These are phyloP conservation scores for Ditylenchus dipsaci DNA, from an alignment of 1,140 invertebrate species.

Conservation along the genomic window DNA sequence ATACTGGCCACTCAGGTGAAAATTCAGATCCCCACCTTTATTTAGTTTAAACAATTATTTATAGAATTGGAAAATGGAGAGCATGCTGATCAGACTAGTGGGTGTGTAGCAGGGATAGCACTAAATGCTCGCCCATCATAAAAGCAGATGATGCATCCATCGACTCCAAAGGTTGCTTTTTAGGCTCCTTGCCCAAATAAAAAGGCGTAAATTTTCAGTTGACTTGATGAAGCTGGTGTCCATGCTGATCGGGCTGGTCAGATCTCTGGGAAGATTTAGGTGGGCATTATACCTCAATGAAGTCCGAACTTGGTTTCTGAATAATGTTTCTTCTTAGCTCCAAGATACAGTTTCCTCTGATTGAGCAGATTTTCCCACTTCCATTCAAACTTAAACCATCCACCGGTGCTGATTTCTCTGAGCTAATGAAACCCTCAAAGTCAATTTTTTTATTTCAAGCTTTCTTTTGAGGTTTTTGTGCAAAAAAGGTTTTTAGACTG, in stretches of 20 bases:
- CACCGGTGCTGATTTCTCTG: background rate
- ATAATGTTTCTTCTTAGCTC: background rate
- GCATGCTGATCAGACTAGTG: too few species aligned
- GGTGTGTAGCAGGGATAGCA: too few species aligned
- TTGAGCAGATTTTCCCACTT: slow-evolving; percentile 41
- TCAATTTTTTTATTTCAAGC: slow-evolving; percentile 2
- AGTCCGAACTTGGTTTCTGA: background rate
- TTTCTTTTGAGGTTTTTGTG: background rate
- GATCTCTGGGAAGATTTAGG: slow-evolving; percentile 40
- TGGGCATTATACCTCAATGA: too few species aligned
- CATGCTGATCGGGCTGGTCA: slow-evolving; percentile 49
- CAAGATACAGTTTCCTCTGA: slow-evolving; percentile 26
- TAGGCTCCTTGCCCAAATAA: background rate
- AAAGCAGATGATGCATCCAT: background rate
- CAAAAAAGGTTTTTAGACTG: slow-evolving; percentile 19
- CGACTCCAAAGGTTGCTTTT: slow-evolving; percentile 5
- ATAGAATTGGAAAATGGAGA: too few species aligned
- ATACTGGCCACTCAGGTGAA: background rate
- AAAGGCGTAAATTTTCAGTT: slow-evolving; percentile 38
- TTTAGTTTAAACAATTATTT: too few species aligned
- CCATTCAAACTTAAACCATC: slow-evolving; percentile 24
- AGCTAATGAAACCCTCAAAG: background rate
- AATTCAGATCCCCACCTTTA: too few species aligned
- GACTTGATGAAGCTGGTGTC: slow-evolving; percentile 48
- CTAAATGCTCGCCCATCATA: background rate